Evolutionary conservation across 2,888 invertebrate species (phyloP), one percentile per base, ranked within the genome.

Genomic region (Machimus rusticus): DNA sequence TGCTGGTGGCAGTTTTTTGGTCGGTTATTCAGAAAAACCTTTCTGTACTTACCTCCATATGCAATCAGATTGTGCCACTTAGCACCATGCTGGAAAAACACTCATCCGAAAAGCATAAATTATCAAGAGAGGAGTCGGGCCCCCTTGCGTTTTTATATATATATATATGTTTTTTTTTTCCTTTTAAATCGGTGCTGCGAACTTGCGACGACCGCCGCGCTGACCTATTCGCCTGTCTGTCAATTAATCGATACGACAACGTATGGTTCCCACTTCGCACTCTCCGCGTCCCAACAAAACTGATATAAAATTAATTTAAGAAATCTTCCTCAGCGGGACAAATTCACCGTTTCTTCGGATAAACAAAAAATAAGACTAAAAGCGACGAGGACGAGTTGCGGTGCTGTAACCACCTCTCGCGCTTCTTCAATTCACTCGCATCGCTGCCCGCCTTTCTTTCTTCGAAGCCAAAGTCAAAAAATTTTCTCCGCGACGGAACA

Each of bases 11-110:
- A 6, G 4, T 34, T 34, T 1, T n/a, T n/a, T n/a, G n/a, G n/a
- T n/a, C n/a, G n/a, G n/a, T n/a, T n/a, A n/a, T n/a, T n/a, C n/a
- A n/a, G n/a, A 43, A 51, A 51, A 31, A 74, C 0, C 23, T 28
- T 23, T 14, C 1, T 16, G 14, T 43, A 55, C 82, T 82, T 23
- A 57, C 55, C 66, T 66, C 82, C 82, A 82, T 82, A 82, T 82
- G 82, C 82, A 82, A 82, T 82, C 82, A 82, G 37, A 82, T 82
- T 19, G 57, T 82, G 37, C 82, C 82, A 23, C 55, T 82, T 82
- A 82, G 82, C 82, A 82, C 37, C 82, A 82, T 82, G 34, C 82
- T 51, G 37, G 23, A 57, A 19, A 57, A 82, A 66, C 82, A 66
- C 82, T 34, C 46, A 57, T 57, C 37, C 14, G 8, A 23, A 46